Base-by-base conservation (phyloP, 2,113 vertebrate species). In the Tetrax tetrax region DNA sequence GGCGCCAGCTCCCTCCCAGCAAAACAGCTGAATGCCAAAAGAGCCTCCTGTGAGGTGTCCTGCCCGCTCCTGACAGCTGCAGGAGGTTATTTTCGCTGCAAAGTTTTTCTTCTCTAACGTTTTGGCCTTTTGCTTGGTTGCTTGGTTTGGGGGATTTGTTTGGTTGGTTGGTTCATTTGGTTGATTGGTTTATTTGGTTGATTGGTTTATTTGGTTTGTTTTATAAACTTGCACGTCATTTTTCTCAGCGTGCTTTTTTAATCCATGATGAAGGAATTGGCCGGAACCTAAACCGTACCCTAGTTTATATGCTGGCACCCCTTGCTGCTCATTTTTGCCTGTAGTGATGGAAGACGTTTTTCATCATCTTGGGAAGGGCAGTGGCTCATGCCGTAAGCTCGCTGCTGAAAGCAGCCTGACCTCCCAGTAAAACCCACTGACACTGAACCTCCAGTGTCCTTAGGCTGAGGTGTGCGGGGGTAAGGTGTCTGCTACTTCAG, bases 281-380 rank as follows among this genome's bases (percentile, higher is more conserved):
- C 10, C 1, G 0, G 18, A 4, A 63, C 37, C 13, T 64, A 78
- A 51, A 20, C 25, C 0, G 1, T 28, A 16, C 1, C 1, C 6
- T 61, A 5, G 7, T 0, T 50, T 43, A 7, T n/a, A 5, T 18
- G 6, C 19, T 37, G 65, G 16, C 7, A 8, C 8, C 41, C 22
- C 25, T 37, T 33, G 13, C 2, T 1, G 1, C 20, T 29, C 24
- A 1, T 29, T 45, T 24, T 27, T 61, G 45, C 45, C 41, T 38
- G 9, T 17, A 2, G 16, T 20, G 47, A 20, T 21, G 31, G 38
- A 28, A 45, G n/a, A 17, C 17, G 6, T 14, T 59, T 10, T 7
- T 4, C 11, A 3, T 38, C n/a, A 9, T 9, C 21, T 20, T 63
- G 43, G 63, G 33, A 63, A 4, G 6, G 24, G 27, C 2, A 0